Evolutionary conservation across 2,888 invertebrate species (phyloP), one percentile per base, ranked within the genome.

Genomic region (Carcina quercana): DNA sequence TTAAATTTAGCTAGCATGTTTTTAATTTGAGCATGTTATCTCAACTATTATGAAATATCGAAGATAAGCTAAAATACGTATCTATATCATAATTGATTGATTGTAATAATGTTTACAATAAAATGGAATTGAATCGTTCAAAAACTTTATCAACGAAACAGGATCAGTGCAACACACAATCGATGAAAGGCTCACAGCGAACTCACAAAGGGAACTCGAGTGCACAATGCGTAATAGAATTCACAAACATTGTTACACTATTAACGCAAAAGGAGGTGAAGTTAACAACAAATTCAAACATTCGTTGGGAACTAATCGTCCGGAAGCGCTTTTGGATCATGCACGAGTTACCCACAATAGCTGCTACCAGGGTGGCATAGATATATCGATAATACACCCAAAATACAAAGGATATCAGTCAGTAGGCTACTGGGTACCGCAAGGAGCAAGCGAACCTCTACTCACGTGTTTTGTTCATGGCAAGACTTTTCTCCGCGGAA

Each of bases 231-330:
- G 79, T 80, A 82, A 82, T 82, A 82, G 76, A 80, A 82, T 72
- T 78, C 73, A 59, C 76, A 78, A 80, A 83, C 69, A 82, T 80
- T 75, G 72, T 79, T 79, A 75, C 73, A 56, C 69, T 79, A 80
- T 82, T 83, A 80, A 75, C 76, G 75, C 74, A 71, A 79, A 75
- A 74, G 79, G 70, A 80, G 82, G 72, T 63, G 64, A 75, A 78
- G 67, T 74, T 73, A 80, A 80, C 82, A 80, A 82, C 79, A 82
- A 76, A 72, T 71, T 78, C 59, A 78, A 80, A 82, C 73, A 80
- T 76, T 68, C 63, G 69, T 78, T 76, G 64, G 55, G 38, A 72
- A 46, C 61, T 80, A 83, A 83, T 83, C 83, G 78, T 69, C 65
- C 68, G 78, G 74, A 80, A 78, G 71, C 67, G 61, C 63, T 65